A percentile compares a stretch with the other conserved stretches of the same genome.
Conservation (phyloP, 2,113 vertebrate species). For the Lagopus leucura region DNA sequence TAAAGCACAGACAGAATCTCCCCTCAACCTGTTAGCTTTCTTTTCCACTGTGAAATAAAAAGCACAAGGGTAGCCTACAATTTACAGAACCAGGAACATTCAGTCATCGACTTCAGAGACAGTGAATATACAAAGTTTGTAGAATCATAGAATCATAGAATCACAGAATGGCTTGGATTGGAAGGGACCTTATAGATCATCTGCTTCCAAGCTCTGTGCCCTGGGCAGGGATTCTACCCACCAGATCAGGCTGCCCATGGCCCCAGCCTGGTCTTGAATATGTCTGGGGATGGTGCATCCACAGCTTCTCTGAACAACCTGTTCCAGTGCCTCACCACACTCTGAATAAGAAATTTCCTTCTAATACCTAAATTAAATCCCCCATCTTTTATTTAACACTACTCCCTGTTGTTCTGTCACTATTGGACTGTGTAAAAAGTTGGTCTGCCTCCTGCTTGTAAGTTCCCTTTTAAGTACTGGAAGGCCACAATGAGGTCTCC, state of each 20-base stretch:
- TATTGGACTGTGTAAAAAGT: neutral
- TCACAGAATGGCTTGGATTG: no score
- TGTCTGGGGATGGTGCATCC: no score
- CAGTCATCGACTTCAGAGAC: neutral
- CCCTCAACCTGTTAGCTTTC: neutral
- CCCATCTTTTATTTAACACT: neutral
- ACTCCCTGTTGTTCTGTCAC: neutral
- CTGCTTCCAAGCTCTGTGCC: no score
- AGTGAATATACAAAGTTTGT: neutral
- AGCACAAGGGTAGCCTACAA: neutral
- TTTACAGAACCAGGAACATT: neutral
- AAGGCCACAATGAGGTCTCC: neutral
- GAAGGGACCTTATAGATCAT: no score
- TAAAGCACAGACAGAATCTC: neutral
- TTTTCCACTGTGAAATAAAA: neutral
- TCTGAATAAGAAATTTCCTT: neutral
- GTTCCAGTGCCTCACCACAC: neutral
- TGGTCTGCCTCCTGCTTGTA: neutral
- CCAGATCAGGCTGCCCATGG: no score
- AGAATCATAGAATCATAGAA: neutral
- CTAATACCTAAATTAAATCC: neutral
- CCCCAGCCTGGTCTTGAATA: no score
- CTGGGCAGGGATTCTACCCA: no score
- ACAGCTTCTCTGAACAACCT: no score
- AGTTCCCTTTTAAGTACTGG: neutral